Percentiles rank a stretch among this genome's conserved stretches.
phyloP scores from a whole-genome alignment of 2,888 invertebrate species.

The Aleiodes testaceus region DNA sequence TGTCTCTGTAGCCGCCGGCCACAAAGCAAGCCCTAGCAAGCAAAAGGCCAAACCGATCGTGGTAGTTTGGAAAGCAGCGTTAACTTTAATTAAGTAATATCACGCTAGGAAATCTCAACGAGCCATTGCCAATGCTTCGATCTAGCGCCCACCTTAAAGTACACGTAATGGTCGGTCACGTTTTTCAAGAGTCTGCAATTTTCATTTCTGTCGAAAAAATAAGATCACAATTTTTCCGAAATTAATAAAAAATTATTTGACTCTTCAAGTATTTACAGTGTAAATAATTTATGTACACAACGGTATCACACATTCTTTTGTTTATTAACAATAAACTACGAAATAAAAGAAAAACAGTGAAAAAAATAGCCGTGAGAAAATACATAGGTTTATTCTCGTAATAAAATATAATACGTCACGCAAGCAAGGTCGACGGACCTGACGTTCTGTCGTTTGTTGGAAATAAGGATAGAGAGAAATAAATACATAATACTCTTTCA shows the following conservation, averaged over 20 bases:
- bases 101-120: constrained; percentile 57
- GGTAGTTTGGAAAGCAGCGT: constrained; percentile 51
- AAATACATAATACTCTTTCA: constrained; percentile 19
- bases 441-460: constrained; percentile 6
- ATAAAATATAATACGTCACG: constrained; percentile 42
- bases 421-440: constrained; percentile 39
- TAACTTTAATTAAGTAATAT: constrained; percentile 62
- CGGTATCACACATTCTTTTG: no score
- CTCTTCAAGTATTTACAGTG: no score
- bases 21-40: constrained; percentile 51
- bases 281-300: no score
- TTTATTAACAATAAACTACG: no score
- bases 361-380: constrained; percentile 30
- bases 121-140: constrained; percentile 52
- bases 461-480: constrained; percentile 24
- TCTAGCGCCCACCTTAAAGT: constrained; percentile 10
- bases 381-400: constrained; percentile 22
- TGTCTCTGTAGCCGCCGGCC: constrained; percentile 51
- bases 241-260: no score
- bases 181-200: constrained; percentile 7
- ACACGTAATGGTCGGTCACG: constrained; percentile 22
- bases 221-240: no score
- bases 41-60: constrained; percentile 24
- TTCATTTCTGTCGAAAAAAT: no score
- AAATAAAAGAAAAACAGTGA: no score